phyloP scores from a whole-genome alignment of 2,888 invertebrate genomes.

The Cenopis cana region DNA sequence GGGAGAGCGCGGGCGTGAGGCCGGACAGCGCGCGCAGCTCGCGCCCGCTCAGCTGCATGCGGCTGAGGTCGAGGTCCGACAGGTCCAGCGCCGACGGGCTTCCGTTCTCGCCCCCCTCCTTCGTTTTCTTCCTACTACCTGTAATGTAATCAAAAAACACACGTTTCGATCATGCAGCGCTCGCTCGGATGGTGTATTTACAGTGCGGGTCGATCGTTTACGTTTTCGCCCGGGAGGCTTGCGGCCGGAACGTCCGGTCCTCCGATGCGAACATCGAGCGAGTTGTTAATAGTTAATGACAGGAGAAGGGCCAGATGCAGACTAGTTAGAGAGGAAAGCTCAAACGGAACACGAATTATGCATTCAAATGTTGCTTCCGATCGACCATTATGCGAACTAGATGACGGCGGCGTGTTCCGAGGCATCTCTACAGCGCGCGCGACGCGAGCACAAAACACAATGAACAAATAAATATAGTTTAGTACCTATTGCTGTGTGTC shows the following conservation, averaged over 20 bases:
- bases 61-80: conserved; percentile 88
- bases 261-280: conserved; percentile 63
- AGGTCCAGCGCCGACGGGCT: conserved; percentile 76
- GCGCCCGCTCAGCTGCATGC: conserved; percentile 88
- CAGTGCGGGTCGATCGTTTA: conserved; percentile 60
- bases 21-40: conserved; percentile 89
- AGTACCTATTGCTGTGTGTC: conserved; percentile 85
- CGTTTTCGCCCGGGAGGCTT: conserved; percentile 36
- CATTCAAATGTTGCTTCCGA: conserved; percentile 83
- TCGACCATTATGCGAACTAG: conserved; percentile 72
- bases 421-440: conserved; percentile 78
- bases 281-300: conserved; percentile 76
- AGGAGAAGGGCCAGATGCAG: conserved; percentile 65
- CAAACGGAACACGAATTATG: conserved; percentile 76
- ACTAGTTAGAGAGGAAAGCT: conserved; percentile 75
- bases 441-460: conserved; percentile 84
- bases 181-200: conserved; percentile 79
- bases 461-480: conserved; percentile 79
- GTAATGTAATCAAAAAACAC: conserved; percentile 83
- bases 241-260: conserved; percentile 23
- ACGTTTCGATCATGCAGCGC: conserved; percentile 84
- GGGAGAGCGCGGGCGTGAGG: conserved; percentile 89
- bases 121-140: conserved; percentile 80
- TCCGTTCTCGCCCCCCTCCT: conserved; percentile 61
- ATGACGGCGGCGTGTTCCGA: conserved; percentile 69